Conservation (phyloP, 2,888 invertebrate genomes). For the Eurytoma californica region DNA sequence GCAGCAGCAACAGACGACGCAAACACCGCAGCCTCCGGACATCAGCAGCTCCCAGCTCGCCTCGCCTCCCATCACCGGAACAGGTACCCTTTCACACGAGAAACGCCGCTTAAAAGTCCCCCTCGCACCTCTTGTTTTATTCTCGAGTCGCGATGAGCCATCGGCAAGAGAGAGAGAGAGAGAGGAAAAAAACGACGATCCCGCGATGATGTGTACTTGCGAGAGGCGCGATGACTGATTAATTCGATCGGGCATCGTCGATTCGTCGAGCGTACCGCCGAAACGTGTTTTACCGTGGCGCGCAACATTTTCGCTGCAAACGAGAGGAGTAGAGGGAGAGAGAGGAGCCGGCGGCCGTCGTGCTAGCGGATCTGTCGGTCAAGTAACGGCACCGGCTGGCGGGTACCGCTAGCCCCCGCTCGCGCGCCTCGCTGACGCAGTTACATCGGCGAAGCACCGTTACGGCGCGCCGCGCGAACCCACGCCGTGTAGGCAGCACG, state of each 20-base stretch:
- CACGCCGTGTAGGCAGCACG: neutral
- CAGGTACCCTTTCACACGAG: slow-evolving; percentile 65
- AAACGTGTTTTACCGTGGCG: no score
- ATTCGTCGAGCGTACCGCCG: no score
- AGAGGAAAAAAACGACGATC: slow-evolving; percentile 28
- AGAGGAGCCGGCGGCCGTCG: slow-evolving; percentile 58
- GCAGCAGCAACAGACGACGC: slow-evolving; percentile 60
- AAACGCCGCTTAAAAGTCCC: neutral
- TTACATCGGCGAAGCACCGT: slow-evolving; percentile 49
- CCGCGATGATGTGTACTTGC: neutral
- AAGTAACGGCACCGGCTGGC: slow-evolving; percentile 72
- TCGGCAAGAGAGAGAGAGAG: neutral
- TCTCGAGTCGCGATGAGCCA: neutral
- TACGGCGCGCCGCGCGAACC: slow-evolving; percentile 24
- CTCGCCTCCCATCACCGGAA: slow-evolving; percentile 73
- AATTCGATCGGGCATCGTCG: no score
- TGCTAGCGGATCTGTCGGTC: slow-evolving; percentile 75
- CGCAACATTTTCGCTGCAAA: neutral
- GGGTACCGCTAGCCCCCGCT: slow-evolving; percentile 71
- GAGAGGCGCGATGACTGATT: neutral
- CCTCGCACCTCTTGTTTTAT: neutral
- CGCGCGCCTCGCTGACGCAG: slow-evolving; percentile 49
- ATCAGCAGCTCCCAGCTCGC: slow-evolving; percentile 73
- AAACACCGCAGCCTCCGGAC: slow-evolving; percentile 70
- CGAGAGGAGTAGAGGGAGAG: slow-evolving; percentile 17